Percentiles rank a stretch among this genome's conserved stretches.
phyloP scores from a whole-genome alignment of 2,113 vertebrate genomes.

The Petrocephalus zakoni region DNA sequence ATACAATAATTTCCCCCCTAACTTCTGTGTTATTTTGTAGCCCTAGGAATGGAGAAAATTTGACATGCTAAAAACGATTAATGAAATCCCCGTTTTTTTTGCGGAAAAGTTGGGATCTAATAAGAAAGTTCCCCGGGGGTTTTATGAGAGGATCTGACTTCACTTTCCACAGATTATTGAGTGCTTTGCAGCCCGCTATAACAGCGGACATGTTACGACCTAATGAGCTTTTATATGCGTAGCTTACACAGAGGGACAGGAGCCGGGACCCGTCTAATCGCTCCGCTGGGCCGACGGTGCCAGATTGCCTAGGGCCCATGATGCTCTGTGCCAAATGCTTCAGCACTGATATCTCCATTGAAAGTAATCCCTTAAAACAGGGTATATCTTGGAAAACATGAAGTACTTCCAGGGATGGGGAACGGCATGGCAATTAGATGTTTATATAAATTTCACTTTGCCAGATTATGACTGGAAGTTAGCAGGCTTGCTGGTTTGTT shows the following conservation, averaged over 20 bases:
- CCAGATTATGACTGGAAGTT: not conserved
- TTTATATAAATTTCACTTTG: not conserved
- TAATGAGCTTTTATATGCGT: constrained; percentile 17
- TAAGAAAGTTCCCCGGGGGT: not conserved
- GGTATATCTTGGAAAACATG: constrained; percentile 7
- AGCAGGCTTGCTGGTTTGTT: not conserved
- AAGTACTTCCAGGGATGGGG: constrained; percentile 13
- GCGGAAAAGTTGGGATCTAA: not conserved
- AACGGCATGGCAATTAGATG: not conserved
- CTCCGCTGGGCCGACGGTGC: not conserved
- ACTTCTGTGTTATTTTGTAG: not conserved
- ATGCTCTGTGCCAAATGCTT: constrained; percentile 10
- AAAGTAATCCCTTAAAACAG: constrained; percentile 12
- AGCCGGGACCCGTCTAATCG: not conserved
- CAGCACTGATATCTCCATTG: constrained; percentile 17
- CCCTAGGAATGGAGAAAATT: constrained; percentile 19
- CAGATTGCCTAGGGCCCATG: not conserved
- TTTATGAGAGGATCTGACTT: constrained; percentile 13
- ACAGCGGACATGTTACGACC: not conserved
- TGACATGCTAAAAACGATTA: constrained; percentile 10
- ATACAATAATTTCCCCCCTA: not conserved
- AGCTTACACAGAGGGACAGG: not conserved
- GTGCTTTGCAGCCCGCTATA: not conserved
- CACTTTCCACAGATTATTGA: constrained; percentile 12
- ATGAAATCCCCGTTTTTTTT: constrained; percentile 9